Conservation (phyloP, 2,888 invertebrate species). For the Leucoptera coffeella region DNA sequence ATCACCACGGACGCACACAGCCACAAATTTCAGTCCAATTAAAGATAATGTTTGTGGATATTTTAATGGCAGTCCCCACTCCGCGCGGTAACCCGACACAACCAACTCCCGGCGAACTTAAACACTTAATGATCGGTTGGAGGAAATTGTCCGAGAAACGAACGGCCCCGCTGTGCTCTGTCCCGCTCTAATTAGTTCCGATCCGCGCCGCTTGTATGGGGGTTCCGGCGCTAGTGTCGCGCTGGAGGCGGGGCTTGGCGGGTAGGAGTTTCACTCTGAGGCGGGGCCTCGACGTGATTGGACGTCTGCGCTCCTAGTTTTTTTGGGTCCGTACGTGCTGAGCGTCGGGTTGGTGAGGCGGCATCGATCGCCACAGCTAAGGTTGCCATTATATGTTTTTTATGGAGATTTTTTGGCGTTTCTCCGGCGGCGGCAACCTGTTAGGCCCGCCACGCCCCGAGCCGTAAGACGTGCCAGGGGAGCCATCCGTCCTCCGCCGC, state of each 20-base stretch:
- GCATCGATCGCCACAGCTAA: slow-evolving; percentile 41
- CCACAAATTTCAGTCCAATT: slow-evolving; percentile 50
- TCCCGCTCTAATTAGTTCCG: slow-evolving; percentile 28
- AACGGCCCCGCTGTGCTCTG: slow-evolving; percentile 21
- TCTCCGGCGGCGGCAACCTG: slow-evolving; percentile 43
- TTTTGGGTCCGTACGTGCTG: slow-evolving; percentile 37
- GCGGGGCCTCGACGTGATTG: slow-evolving; percentile 22
- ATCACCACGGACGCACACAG: slow-evolving; percentile 32
- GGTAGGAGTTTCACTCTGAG: slow-evolving; percentile 20
- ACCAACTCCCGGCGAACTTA: slow-evolving; percentile 51
- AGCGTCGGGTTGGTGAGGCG: slow-evolving; percentile 36
- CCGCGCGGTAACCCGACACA: slow-evolving; percentile 49
- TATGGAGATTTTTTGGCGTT: slow-evolving; percentile 50
- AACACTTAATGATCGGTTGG: slow-evolving; percentile 55
- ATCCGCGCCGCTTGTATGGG: slow-evolving; percentile 29
- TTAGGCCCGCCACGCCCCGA: slow-evolving; percentile 40
- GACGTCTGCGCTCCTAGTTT: slow-evolving; percentile 23
- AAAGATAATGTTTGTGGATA: slow-evolving; percentile 53
- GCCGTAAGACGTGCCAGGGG: slow-evolving; percentile 24
- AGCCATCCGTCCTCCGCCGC: slow-evolving; percentile 38
- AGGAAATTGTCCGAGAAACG: slow-evolving; percentile 52
- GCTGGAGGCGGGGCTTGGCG: slow-evolving; percentile 17
- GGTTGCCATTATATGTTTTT: slow-evolving; percentile 49
- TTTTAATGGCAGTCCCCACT: slow-evolving; percentile 48
- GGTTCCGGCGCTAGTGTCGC: slow-evolving; percentile 23